phyloP scores from a whole-genome alignment of 2,888 invertebrate genomes.

The Timandra comae region DNA sequence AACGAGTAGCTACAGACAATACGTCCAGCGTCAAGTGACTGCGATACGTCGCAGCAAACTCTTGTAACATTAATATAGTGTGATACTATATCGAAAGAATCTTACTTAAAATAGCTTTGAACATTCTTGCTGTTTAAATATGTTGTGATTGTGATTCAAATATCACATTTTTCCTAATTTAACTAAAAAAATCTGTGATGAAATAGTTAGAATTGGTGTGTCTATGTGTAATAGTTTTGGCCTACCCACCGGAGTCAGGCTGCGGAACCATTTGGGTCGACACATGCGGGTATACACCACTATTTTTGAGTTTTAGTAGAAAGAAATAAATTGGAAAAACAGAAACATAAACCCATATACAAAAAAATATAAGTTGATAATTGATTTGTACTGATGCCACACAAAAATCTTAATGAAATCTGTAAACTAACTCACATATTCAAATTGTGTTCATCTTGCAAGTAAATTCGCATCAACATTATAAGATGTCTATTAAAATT shows the following conservation, averaged over 20 bases:
- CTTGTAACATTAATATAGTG: conserved; percentile 34
- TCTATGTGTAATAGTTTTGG: conserved; percentile 43
- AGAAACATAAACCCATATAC: too few species aligned
- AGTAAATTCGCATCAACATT: too few species aligned
- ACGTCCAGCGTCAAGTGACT: conserved; percentile 15
- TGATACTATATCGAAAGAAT: conserved; percentile 35
- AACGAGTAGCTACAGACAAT: conserved; percentile 16
- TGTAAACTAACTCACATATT: too few species aligned
- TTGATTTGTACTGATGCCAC: too few species aligned
- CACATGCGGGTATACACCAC: too few species aligned
- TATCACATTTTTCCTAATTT: conserved; percentile 65
- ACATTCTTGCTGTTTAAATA: conserved; percentile 41
- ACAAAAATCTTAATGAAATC: too few species aligned
- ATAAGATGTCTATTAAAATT: too few species aligned
- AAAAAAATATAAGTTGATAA: too few species aligned
- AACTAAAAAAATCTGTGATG: conserved; percentile 68
- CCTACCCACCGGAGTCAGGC: conserved; percentile 61
- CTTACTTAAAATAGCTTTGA: conserved; percentile 35
- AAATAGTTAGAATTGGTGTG: conserved; percentile 49
- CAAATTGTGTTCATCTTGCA: too few species aligned
- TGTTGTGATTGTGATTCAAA: conserved; percentile 47
- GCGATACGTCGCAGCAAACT: conserved; percentile 21
- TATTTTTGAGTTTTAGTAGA: too few species aligned
- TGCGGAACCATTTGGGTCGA: conserved; percentile 5
- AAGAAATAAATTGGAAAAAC: too few species aligned